Conservation (phyloP, 1,140 invertebrate species). For the Drosophila seguyi region DNA sequence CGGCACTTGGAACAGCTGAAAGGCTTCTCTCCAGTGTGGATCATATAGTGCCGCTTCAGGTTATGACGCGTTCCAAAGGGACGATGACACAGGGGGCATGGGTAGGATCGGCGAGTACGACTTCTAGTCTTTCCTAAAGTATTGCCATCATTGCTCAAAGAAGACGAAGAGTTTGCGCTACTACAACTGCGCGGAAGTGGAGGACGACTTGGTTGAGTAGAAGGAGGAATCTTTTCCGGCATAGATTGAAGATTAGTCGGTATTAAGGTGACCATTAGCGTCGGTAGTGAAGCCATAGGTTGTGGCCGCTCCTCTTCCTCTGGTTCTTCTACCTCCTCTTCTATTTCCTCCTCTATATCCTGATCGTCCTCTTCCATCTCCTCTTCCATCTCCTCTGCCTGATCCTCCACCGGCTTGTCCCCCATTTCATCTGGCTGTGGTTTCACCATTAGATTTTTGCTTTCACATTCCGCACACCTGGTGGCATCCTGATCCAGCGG, state of each 20-base stretch:
- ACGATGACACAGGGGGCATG: slow-evolving; percentile 77
- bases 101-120: slow-evolving; percentile 59
- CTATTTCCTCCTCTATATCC: slow-evolving; percentile 7
- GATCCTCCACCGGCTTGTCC: slow-evolving; percentile 3
- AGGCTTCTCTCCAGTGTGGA: slow-evolving; percentile 81
- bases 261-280: slow-evolving; percentile 53
- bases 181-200: slow-evolving; percentile 56
- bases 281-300: slow-evolving; percentile 14
- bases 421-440: slow-evolving; percentile 32
- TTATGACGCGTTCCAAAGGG: slow-evolving; percentile 82
- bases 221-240: slow-evolving; percentile 10
- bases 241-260: slow-evolving; percentile 16
- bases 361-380: slow-evolving; percentile 17
- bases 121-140: not conserved
- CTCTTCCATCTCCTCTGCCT: slow-evolving; percentile 5
- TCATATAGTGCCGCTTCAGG: slow-evolving; percentile 83
- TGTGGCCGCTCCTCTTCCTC: slow-evolving; percentile 9
- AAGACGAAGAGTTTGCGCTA: slow-evolving; percentile 71
- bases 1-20: slow-evolving; percentile 78
- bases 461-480: slow-evolving; percentile 71
- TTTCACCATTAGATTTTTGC: slow-evolving; percentile 66
- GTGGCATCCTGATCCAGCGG: slow-evolving; percentile 75
- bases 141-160: slow-evolving; percentile 62
- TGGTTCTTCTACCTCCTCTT: slow-evolving; percentile 3
- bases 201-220: slow-evolving; percentile 30